Base-by-base conservation (phyloP, 2,888 invertebrate genomes). In the Xestia sexstrigata region DNA sequence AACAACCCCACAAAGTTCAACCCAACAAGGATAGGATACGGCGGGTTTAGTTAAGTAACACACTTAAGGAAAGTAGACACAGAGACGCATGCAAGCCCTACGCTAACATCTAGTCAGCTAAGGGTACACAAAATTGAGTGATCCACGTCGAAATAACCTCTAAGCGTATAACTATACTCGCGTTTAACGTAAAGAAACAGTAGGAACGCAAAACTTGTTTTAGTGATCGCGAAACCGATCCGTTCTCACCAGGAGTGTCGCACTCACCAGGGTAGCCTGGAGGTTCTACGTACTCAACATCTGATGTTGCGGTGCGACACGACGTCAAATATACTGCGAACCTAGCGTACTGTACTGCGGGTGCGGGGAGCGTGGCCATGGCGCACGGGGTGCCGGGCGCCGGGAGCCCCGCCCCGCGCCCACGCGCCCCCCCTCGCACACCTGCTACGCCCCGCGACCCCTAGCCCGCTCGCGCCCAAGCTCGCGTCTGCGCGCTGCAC, bases 21-120 rank as follows among this genome's bases (percentile, higher is more conserved):
- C 89, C 89, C 90, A 87, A 90, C 90, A 87, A 90, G 93, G 87
- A 88, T 78, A 93, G 93, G 92, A 93, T 88, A 92, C 91, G 91
- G 92, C 91, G 90, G 93, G 93, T 91, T 91, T 88, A 91, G 90
- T 90, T 89, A 78, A 85, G 87, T 89, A 90, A 88, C 87, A 95
- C 95, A 95, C 94, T 93, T 91, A 92, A 93, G 91, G 92, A 94
- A 90, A 91, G 86, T 89, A 90, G 89, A 92, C 94, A 95, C 91
- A 95, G 91, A 94, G 87, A 94, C 94, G 94, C 96, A 96, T 96
- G 96, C 96, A 95, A 94, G 93, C 93, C 95, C 94, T 95, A 92
- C 93, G 90, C 95, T 95, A 95, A 94, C 92, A 87, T 92, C 95
- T 95, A 95, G 89, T 93, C 90, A 89, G 87, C 95, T 94, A 95